Evolutionary conservation across 1,140 invertebrate genomes (phyloP).

Genomic region (Leptonema lineaticorne): DNA sequence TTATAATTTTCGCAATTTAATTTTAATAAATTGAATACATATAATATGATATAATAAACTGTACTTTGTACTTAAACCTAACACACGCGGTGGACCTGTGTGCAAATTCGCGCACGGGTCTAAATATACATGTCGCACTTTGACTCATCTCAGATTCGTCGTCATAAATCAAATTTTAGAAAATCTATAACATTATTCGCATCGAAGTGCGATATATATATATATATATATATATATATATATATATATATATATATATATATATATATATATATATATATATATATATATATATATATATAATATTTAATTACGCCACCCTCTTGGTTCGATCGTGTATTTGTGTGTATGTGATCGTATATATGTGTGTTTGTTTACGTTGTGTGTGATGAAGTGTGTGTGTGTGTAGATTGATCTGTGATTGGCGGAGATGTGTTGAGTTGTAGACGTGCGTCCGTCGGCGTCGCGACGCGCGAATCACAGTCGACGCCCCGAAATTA

Average conservation of each 20-base stretch:
- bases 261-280: not conserved
- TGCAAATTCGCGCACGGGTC: no score
- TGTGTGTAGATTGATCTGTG: constrained; percentile 3
- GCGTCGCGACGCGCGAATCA: constrained; percentile 18
- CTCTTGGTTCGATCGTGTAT: not conserved
- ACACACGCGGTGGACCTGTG: no score
- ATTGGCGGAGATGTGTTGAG: constrained; percentile 1
- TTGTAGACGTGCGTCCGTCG: constrained; percentile 11
- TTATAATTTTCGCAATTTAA: no score
- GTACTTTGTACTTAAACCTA: no score
- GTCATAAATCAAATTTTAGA: no score
- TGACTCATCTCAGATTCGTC: no score
- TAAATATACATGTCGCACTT: no score
- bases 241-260: not conserved
- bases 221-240: not conserved
- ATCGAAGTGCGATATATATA: not conserved
- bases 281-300: not conserved
- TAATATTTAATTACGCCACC: not conserved
- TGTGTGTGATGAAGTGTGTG: not conserved
- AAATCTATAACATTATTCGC: no score
- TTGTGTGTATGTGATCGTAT: not conserved
- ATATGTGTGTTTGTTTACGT: not conserved
- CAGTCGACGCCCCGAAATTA: not conserved
- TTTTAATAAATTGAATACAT: no score
- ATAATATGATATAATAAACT: no score